Evolutionary conservation across 2,888 invertebrate genomes (phyloP).

Genomic region (Chymomyza procnemis): DNA sequence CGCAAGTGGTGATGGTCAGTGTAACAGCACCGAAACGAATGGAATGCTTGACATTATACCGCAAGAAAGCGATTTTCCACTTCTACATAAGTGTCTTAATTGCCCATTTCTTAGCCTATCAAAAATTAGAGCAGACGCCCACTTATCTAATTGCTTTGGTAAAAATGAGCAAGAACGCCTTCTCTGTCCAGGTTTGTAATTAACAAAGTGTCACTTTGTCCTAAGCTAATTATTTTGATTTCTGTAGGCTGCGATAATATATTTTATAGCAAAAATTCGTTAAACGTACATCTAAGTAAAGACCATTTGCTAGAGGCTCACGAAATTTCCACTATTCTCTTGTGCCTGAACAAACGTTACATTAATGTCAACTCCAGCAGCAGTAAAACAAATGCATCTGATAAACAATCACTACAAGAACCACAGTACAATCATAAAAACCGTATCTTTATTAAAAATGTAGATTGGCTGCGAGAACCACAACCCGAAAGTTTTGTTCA

Average conservation of each 20-base stretch:
- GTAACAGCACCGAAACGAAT: conserved; percentile 1
- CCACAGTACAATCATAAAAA: conserved; percentile 53
- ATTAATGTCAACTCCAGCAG: background rate
- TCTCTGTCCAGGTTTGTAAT: conserved; percentile 81
- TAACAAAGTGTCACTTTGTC: background rate
- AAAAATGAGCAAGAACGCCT: conserved; percentile 77
- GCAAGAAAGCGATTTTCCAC: background rate
- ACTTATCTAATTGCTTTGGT: conserved; percentile 44
- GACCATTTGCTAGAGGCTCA: conserved; percentile 83
- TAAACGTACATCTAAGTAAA: conserved; percentile 83
- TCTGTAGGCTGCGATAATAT: conserved; percentile 81
- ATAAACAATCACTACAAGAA: conserved; percentile 12
- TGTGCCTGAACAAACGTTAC: conserved; percentile 1
- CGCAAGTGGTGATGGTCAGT: conserved; percentile 37
- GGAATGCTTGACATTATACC: background rate
- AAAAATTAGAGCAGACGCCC: conserved; percentile 45
- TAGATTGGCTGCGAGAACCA: conserved; percentile 75
- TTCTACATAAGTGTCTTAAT: conserved; percentile 64
- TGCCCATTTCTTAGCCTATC: conserved; percentile 74
- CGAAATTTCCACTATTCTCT: conserved; percentile 41
- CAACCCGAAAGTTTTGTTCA: conserved; percentile 36
- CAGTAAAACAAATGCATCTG: conserved; percentile 16
- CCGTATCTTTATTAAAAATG: conserved; percentile 77
- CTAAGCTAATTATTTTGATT: background rate
- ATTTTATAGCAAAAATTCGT: conserved; percentile 82